Conservation (phyloP, 2,113 vertebrate species). For the Cinclus mexicanus region DNA sequence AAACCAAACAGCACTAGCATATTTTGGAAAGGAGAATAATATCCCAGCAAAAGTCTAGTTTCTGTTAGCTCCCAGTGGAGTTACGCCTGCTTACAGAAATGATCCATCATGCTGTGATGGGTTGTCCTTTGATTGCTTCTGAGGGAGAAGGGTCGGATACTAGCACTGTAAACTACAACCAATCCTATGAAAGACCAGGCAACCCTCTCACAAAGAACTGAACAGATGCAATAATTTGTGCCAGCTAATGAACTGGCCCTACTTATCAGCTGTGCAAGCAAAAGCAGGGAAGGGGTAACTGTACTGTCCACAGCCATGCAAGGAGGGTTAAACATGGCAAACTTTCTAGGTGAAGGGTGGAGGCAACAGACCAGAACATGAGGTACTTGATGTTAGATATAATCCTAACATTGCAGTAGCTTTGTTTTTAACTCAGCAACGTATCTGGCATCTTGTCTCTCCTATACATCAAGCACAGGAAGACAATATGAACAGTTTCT, state of each 20-base stretch:
- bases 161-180: neutral
- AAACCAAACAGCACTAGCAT: neutral
- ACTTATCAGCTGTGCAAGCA: neutral
- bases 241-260: neutral
- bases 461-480: constrained; percentile 42
- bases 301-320: neutral
- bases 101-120: neutral
- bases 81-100: neutral
- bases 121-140: neutral
- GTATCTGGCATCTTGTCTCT: neutral
- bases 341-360: constrained; percentile 2
- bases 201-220: neutral
- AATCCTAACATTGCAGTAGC: neutral
- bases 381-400: neutral
- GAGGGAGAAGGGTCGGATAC: neutral
- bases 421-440: constrained; percentile 24
- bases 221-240: neutral
- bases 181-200: neutral
- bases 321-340: neutral
- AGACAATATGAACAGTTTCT: constrained; percentile 56
- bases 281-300: neutral
- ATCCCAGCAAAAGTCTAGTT: neutral
- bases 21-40: neutral
- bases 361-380: neutral
- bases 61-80: neutral